Conservation (phyloP, 1,140 invertebrate genomes). For the Diabrotica virgifera region DNA sequence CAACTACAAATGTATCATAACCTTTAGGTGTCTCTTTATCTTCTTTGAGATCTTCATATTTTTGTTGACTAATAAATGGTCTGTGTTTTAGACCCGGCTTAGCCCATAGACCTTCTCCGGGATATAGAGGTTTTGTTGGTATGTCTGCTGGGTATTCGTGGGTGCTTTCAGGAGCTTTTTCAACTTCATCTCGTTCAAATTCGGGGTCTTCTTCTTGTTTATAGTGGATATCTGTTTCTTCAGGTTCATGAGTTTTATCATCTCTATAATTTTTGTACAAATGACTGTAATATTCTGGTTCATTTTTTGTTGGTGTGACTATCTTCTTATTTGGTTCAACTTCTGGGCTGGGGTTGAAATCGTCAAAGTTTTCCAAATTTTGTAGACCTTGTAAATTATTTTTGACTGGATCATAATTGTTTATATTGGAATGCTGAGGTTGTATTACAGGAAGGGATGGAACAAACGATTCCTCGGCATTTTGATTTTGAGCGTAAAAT, state of each 20-base stretch:
- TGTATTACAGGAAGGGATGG: too few species aligned
- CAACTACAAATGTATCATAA: slow-evolving; percentile 37
- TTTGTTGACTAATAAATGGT: slow-evolving; percentile 37
- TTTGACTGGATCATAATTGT: too few species aligned
- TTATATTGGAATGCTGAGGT: too few species aligned
- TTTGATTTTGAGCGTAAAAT: too few species aligned
- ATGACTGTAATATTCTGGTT: slow-evolving; percentile 4
- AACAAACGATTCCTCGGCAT: too few species aligned
- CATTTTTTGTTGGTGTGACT: background rate
- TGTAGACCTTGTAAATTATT: too few species aligned
- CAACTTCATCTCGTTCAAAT: slow-evolving; percentile 18
- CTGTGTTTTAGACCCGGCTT: slow-evolving; percentile 48
- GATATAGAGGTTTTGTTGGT: slow-evolving; percentile 53
- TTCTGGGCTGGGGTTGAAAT: too few species aligned
- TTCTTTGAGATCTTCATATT: slow-evolving; percentile 18
- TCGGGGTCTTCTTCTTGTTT: background rate
- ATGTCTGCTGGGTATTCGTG: slow-evolving; percentile 39
- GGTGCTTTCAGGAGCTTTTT: slow-evolving; percentile 25
- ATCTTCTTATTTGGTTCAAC: too few species aligned
- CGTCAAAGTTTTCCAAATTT: too few species aligned
- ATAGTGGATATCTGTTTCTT: background rate
- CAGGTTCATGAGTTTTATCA: slow-evolving; percentile 34
- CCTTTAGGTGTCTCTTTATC: slow-evolving; percentile 37
- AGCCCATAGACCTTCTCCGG: slow-evolving; percentile 51
- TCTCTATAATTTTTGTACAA: slow-evolving; percentile 32